Percentiles rank a stretch among this genome's conserved stretches.
phyloP scores from a whole-genome alignment of 2,888 invertebrate species.

The Xestobium rufovillosum region DNA sequence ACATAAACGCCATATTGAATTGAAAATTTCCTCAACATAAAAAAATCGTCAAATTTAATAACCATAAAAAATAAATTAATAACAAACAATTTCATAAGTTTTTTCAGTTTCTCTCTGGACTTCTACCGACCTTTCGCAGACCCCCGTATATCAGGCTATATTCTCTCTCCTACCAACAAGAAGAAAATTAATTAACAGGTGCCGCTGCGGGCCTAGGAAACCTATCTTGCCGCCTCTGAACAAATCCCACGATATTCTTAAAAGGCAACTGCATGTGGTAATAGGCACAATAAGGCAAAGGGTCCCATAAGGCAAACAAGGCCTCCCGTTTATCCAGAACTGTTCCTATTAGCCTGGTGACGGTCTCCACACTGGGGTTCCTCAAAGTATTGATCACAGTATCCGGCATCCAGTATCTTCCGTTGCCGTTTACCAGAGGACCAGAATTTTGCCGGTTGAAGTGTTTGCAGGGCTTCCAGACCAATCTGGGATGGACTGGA shows the following conservation, averaged over 20 bases:
- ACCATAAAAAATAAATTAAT: too few species aligned
- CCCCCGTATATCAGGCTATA: conserved; percentile 38
- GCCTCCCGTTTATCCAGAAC: conserved; percentile 73
- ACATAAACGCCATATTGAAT: too few species aligned
- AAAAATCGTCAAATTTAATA: too few species aligned
- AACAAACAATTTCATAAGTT: too few species aligned
- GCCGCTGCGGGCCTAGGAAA: conserved; percentile 40
- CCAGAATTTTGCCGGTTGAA: conserved; percentile 51
- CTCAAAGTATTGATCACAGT: conserved; percentile 47
- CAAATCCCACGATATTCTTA: conserved; percentile 50
- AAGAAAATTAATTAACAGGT: conserved; percentile 34
- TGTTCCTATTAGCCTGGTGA: conserved; percentile 57
- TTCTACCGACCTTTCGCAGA: too few species aligned
- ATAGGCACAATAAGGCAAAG: conserved; percentile 77
- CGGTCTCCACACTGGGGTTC: conserved; percentile 44
- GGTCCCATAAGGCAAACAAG: conserved; percentile 77
- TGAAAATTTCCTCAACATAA: too few species aligned
- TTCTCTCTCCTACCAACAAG: conserved; percentile 35
- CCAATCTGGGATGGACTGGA: conserved; percentile 55
- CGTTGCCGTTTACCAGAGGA: conserved; percentile 43
- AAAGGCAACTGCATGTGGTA: conserved; percentile 73
- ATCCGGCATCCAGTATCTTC: conserved; percentile 54
- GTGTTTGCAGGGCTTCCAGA: conserved; percentile 58
- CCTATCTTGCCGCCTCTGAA: conserved; percentile 44
- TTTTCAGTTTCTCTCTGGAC: too few species aligned